A percentile compares a stretch with the other conserved stretches of the same genome.
Evolutionary conservation across 1,140 invertebrate genomes (phyloP).

Genomic region (Carcinoscorpius rotundicauda): DNA sequence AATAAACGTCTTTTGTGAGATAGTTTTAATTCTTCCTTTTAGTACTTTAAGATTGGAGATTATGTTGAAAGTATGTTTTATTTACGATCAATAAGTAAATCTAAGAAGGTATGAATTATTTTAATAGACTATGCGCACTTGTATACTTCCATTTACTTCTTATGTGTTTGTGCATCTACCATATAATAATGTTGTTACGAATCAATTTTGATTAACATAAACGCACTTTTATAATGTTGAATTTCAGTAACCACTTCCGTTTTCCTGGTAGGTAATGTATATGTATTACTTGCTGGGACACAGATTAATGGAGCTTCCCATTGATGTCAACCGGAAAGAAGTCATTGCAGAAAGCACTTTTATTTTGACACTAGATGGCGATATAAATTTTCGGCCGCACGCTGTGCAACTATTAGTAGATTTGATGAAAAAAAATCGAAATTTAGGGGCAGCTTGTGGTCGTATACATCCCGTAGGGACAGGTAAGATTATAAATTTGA

Average conservation of each 20-base stretch:
- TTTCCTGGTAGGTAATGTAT: conserved; percentile 42
- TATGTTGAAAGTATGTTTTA: too few species aligned
- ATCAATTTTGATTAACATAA: too few species aligned
- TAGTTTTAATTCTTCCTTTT: too few species aligned
- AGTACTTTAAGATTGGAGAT: too few species aligned
- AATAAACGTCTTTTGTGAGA: too few species aligned
- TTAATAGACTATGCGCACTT: too few species aligned
- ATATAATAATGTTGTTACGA: too few species aligned
- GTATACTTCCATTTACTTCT: too few species aligned
- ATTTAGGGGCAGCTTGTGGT: conserved; percentile 90
- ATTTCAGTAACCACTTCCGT: background rate
- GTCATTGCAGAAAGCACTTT: conserved; percentile 81
- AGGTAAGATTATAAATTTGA: conserved; percentile 39
- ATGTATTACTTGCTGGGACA: conserved; percentile 50
- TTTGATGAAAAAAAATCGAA: conserved; percentile 96
- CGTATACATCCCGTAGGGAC: conserved; percentile 94
- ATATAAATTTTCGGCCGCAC: conserved; percentile 93
- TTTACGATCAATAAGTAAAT: too few species aligned
- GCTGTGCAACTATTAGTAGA: conserved; percentile 87
- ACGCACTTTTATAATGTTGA: too few species aligned
- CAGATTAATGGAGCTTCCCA: conserved; percentile 37
- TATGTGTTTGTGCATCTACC: too few species aligned
- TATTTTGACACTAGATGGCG: conserved; percentile 85
- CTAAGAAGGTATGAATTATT: too few species aligned
- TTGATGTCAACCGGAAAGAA: conserved; percentile 31